Evolutionary conservation across 2,113 vertebrate genomes (phyloP).

Genomic region (Callorhinus ursinus): DNA sequence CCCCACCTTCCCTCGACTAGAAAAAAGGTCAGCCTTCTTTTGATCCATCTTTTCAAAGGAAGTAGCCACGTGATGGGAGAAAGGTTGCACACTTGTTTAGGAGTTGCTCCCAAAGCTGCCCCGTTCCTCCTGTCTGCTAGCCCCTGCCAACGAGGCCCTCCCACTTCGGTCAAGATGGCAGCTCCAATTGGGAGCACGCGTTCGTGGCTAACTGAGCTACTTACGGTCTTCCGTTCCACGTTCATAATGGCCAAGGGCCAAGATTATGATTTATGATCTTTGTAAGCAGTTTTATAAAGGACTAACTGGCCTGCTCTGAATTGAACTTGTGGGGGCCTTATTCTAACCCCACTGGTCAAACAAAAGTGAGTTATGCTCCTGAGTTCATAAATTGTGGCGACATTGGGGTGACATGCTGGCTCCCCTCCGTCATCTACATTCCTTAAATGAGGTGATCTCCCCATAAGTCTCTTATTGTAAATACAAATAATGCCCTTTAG

Average conservation of each 20-base stretch:
- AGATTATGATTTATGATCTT: background rate
- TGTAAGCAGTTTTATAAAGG: background rate
- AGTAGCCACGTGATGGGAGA: too few relatives aligned
- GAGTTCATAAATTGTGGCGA: background rate
- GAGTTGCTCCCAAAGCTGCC: background rate
- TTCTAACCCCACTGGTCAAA: background rate
- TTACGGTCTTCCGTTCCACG: background rate
- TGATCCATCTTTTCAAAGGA: background rate
- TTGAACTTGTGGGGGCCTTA: background rate
- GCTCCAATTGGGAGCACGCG: rapidly evolving
- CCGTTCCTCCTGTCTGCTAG: background rate
- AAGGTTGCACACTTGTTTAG: rapidly evolving
- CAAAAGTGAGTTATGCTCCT: background rate
- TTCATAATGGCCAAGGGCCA: background rate
- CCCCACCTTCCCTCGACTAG: rapidly evolving
- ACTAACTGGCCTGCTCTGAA: background rate
- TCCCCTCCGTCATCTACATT: background rate
- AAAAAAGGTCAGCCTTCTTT: background rate
- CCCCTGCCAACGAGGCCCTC: rapidly evolving
- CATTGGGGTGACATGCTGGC: background rate
- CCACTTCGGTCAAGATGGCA: background rate
- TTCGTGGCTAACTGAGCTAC: rapidly evolving
- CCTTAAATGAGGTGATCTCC: background rate
- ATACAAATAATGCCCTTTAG: background rate
- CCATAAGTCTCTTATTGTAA: background rate